Conservation (phyloP, 2,113 vertebrate species). For the Saguinus midas region DNA sequence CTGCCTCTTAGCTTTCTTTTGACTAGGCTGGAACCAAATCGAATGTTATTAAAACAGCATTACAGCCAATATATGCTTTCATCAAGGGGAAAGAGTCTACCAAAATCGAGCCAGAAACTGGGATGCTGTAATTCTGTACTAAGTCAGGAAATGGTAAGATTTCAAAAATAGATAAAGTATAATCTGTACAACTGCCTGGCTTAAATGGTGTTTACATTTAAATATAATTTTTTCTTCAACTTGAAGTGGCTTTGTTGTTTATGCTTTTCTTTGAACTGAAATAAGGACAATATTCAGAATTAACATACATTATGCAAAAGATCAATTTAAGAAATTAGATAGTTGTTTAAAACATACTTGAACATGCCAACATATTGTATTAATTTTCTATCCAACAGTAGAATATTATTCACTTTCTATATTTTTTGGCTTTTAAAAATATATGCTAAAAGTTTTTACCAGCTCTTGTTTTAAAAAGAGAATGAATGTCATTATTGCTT, state of each 20-base stretch:
- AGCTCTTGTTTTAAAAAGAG: background rate
- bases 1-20: background rate
- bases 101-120: background rate
- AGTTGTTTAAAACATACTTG: constrained; percentile 11
- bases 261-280: constrained; percentile 34
- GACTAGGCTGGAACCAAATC: background rate
- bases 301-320: background rate
- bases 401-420: background rate
- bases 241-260: constrained; percentile 7
- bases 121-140: background rate
- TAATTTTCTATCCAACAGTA: background rate
- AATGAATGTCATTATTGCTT: constrained; percentile 30
- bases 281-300: constrained; percentile 19
- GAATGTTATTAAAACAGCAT: background rate
- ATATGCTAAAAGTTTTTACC: background rate
- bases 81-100: background rate
- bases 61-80: background rate
- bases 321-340: constrained; percentile 14
- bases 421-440: background rate
- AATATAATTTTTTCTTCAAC: background rate
- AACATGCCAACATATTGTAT: background rate
- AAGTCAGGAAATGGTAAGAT: background rate
- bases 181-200: background rate
- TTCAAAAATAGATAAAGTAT: background rate
- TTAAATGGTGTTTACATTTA: constrained; percentile 5